A percentile compares a stretch with the other conserved stretches of the same genome.
These are phyloP conservation scores for Gorsachius goisagi DNA, from an alignment of 2,113 vertebrate genomes.

Conservation along the genomic window DNA sequence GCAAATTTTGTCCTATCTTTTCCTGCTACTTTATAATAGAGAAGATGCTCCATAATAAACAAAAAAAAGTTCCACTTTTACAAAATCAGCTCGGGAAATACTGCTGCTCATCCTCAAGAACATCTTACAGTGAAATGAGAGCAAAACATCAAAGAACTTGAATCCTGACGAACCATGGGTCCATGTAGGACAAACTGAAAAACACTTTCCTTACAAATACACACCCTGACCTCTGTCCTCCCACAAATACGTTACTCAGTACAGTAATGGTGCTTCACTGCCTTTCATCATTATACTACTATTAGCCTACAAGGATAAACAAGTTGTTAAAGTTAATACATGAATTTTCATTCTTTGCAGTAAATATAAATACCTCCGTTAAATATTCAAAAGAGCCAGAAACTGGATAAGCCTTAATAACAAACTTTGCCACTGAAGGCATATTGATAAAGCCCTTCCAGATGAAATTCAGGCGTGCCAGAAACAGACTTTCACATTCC, in stretches of 20 bases:
- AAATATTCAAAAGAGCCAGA: constrained; percentile 91
- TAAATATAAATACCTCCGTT: constrained; percentile 81
- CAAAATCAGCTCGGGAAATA: neutral
- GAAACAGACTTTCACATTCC: constrained; percentile 89
- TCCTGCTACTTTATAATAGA: neutral
- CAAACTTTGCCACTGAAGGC: constrained; percentile 93
- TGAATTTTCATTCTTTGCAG: neutral
- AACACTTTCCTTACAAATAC: neutral
- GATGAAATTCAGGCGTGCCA: constrained; percentile 85
- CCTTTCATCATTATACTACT: neutral
- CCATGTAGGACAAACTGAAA: neutral
- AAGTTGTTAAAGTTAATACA: neutral
- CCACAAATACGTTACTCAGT: neutral
- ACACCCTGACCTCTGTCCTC: neutral
- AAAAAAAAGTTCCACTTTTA: neutral
- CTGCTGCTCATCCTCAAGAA: neutral
- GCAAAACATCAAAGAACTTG: neutral
- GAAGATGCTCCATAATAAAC: neutral
- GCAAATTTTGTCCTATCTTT: neutral
- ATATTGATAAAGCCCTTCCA: constrained; percentile 98
- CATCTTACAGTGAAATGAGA: neutral
- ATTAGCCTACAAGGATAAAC: neutral
- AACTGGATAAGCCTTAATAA: constrained; percentile 94
- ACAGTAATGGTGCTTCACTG: neutral
- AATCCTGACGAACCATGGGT: neutral